Evolutionary conservation across 2,888 invertebrate genomes (phyloP).

Genomic region (Clepsis dumicolana): DNA sequence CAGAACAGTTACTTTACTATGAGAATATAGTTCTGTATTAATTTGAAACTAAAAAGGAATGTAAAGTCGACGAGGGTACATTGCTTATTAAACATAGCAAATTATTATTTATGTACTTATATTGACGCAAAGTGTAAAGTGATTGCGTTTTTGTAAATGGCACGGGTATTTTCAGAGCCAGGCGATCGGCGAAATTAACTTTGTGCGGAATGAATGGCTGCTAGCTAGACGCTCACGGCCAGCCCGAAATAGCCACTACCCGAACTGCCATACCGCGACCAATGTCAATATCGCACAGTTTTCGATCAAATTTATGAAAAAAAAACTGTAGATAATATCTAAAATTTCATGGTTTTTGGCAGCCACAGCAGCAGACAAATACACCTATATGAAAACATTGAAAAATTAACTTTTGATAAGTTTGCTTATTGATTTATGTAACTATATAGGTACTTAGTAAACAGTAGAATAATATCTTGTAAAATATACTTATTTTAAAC

Average conservation of each 20-base stretch:
- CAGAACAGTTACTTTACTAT: background rate
- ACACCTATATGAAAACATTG: too few relatives aligned
- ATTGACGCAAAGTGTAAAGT: slow-evolving; percentile 34
- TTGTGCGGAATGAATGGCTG: slow-evolving; percentile 67
- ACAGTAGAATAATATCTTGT: too few relatives aligned
- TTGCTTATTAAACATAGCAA: background rate
- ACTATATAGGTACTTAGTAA: too few relatives aligned
- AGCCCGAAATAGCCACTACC: slow-evolving; percentile 73
- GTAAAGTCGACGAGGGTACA: slow-evolving; percentile 2
- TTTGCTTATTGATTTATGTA: too few relatives aligned
- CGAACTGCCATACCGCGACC: slow-evolving; percentile 59
- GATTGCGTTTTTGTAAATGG: slow-evolving; percentile 44
- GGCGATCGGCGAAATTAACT: slow-evolving; percentile 55
- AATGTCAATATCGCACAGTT: slow-evolving; percentile 71
- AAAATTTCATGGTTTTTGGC: too few relatives aligned
- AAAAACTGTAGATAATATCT: background rate
- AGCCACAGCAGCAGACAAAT: too few relatives aligned
- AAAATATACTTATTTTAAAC: too few relatives aligned
- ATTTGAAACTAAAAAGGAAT: background rate
- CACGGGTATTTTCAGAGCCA: slow-evolving; percentile 61
- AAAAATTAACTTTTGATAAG: too few relatives aligned
- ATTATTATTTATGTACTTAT: background rate
- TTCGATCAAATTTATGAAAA: slow-evolving; percentile 37
- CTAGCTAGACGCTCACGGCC: slow-evolving; percentile 72
- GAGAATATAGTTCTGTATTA: slow-evolving; percentile 15